Evolutionary conservation across 2,113 vertebrate species (phyloP).

Genomic region (Atlantisia rogersi): DNA sequence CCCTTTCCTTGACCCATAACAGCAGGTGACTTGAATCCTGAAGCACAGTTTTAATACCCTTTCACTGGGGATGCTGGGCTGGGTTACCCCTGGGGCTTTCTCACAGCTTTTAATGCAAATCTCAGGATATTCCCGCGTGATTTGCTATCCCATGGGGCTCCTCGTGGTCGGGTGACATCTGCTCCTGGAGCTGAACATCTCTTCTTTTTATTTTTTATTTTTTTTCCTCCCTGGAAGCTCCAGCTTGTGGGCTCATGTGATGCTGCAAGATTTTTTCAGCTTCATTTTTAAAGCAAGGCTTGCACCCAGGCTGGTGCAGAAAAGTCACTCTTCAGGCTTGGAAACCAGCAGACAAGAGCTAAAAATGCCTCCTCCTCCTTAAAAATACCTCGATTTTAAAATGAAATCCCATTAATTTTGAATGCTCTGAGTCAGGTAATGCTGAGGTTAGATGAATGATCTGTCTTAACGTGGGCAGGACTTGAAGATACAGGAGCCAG

Average conservation of each 20-base stretch:
- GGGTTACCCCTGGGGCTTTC: not conserved
- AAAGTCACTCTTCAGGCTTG: constrained; percentile 32
- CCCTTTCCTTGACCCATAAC: not conserved
- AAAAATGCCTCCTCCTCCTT: constrained; percentile 33
- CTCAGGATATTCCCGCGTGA: not conserved
- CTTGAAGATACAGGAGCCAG: not conserved
- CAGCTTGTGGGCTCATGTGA: constrained; percentile 56
- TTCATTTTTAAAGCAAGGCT: constrained; percentile 42
- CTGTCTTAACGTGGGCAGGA: not conserved
- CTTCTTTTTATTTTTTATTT: not conserved
- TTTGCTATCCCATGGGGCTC: constrained; percentile 41
- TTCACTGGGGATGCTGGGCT: not conserved
- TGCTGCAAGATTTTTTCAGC: constrained; percentile 45
- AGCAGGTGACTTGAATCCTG: too few relatives aligned
- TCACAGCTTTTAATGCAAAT: not conserved
- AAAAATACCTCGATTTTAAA: constrained; percentile 30
- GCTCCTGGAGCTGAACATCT: not conserved
- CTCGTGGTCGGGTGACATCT: constrained; percentile 52
- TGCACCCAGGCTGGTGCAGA: constrained; percentile 41
- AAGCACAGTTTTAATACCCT: fast-evolving
- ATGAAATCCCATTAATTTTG: constrained; percentile 55
- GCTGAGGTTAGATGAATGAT: constrained; percentile 5
- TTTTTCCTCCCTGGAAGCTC: not conserved
- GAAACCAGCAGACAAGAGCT: constrained; percentile 26
- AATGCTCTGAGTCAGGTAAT: constrained; percentile 37